Base-by-base conservation (phyloP, 2,888 invertebrate species). In the Germaria angustata region DNA sequence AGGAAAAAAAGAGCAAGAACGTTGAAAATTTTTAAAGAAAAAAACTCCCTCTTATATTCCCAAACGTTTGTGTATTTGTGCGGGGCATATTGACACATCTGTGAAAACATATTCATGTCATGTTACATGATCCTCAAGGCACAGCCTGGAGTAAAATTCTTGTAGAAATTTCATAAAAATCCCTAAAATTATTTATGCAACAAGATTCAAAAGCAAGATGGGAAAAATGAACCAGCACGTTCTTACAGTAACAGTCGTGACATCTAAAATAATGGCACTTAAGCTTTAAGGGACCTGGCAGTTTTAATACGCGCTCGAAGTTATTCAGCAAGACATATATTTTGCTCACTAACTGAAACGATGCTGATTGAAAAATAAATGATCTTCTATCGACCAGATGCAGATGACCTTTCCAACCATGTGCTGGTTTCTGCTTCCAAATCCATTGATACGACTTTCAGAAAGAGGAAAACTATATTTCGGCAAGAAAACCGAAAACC, bases 101-200 rank as follows among this genome's bases (percentile, higher is more conserved):
- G 32, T 44, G 15, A 1, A 17, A 65, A 75, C 22, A 55, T 65
- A 44, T 24, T 55, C 53, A 34, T 55, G 39, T 17, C 39, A 51
- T 41, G 24, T 28, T 72, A 34, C 20, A 66, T 49, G 36, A 36
- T 46, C 17, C 57, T 28, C 55, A 17, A 22, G 6, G 9, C 5
- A 39, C 2, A 61, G 51, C 39, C 28, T 22, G 32, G 9, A 65
- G 44, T 34, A 41, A 8, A 28, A 44, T 32, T 73, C 32, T 32
- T 51, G 39, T 28, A 46, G 5, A 51, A 49, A 11, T 61, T 49
- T 51, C n/a, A 22, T 15, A 55, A 36, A 32, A 13, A 55, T 32
- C n/a, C 8, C 41, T 15, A 46, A 24, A 39, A 20, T 2, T n/a
- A 49, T 51, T n/a, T n/a, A 11, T 15, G 13, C 8, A 28, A 28